phyloP scores from a whole-genome alignment of 2,888 invertebrate species.

The Xestia rhomboidea region DNA sequence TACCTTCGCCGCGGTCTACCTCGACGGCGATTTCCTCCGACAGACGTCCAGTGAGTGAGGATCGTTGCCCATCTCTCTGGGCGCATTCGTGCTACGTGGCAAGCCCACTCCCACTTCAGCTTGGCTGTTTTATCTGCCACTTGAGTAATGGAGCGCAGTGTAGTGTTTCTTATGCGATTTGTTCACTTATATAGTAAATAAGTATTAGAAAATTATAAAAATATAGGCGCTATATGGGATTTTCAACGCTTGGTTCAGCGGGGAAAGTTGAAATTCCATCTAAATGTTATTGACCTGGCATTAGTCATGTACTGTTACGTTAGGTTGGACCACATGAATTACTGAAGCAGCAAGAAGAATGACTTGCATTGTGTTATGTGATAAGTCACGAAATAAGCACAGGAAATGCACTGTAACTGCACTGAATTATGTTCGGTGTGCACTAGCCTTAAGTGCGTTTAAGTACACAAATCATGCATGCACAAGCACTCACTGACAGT shows the following conservation, averaged over 20 bases:
- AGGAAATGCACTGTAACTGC: too few species aligned
- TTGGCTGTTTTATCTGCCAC: too few species aligned
- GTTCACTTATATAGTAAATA: too few species aligned
- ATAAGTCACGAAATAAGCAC: too few species aligned
- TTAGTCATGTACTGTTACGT: background rate
- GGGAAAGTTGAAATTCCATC: background rate
- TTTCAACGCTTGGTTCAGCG: background rate
- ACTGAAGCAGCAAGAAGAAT: background rate
- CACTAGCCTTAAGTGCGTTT: background rate
- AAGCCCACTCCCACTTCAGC: too few species aligned
- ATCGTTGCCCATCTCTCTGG: too few species aligned
- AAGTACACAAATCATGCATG: slow-evolving; percentile 34
- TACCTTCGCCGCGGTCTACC: background rate
- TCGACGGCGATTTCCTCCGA: too few species aligned
- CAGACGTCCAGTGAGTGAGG: too few species aligned
- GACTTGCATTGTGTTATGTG: background rate
- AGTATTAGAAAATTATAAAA: too few species aligned
- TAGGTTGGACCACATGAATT: background rate
- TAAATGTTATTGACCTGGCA: background rate
- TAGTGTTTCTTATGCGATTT: too few species aligned
- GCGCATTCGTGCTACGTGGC: too few species aligned
- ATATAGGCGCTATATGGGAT: background rate
- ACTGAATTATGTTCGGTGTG: background rate
- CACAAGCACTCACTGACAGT: slow-evolving; percentile 27
- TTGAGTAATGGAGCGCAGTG: too few species aligned